Conservation (phyloP, 2,797 vertebrate genomes). For the Pseudochaenichthys georgianus region DNA sequence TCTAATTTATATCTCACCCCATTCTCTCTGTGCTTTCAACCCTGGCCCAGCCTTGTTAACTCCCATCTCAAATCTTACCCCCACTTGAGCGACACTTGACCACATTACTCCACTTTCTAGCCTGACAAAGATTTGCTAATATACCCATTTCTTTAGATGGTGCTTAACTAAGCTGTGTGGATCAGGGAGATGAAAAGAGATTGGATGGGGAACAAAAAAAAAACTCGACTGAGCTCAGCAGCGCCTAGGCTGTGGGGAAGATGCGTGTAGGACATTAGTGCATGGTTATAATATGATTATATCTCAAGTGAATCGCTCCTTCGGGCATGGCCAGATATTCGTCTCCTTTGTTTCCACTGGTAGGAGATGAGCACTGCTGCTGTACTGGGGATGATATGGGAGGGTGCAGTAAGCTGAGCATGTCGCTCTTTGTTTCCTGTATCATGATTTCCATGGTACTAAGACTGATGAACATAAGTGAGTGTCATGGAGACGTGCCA, state of each 20-base stretch:
- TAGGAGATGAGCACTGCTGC: constrained; percentile 34
- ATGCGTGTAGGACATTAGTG: constrained; percentile 58
- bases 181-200: constrained; percentile 76
- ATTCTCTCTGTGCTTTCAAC: constrained; percentile 47
- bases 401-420: constrained; percentile 31
- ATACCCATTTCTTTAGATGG: constrained; percentile 66
- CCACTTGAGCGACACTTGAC: constrained; percentile 73
- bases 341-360: constrained; percentile 39
- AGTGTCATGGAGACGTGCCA: constrained; percentile 42
- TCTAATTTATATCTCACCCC: constrained; percentile 62
- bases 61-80: constrained; percentile 57
- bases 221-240: constrained; percentile 44
- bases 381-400: constrained; percentile 33
- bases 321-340: constrained; percentile 43
- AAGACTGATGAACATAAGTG: constrained; percentile 55
- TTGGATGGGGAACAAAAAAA: constrained; percentile 65
- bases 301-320: constrained; percentile 75
- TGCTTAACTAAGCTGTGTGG: constrained; percentile 64
- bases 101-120: constrained; percentile 63
- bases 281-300: constrained; percentile 72
- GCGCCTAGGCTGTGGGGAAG: constrained; percentile 40
- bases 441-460: constrained; percentile 37
- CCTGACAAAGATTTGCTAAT: constrained; percentile 61
- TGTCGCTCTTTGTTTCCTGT: constrained; percentile 39
- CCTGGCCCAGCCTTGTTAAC: constrained; percentile 28